These are phyloP conservation scores for Meiosimyza decipiens DNA, from an alignment of 2,888 invertebrate species.

Conservation along the genomic window DNA sequence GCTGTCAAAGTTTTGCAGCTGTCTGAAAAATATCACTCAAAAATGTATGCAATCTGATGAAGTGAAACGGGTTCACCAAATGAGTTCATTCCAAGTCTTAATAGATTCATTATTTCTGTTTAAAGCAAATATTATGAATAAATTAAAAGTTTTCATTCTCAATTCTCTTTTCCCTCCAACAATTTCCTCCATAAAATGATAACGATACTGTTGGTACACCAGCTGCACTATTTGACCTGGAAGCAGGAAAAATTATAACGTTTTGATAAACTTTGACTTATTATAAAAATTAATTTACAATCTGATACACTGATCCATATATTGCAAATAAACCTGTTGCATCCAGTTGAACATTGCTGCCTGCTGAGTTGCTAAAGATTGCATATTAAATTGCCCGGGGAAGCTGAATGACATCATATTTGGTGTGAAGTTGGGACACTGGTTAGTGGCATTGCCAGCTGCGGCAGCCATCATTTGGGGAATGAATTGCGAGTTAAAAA, in stretches of 20 bases:
- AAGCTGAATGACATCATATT: slow-evolving; percentile 40
- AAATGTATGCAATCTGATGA: too few species aligned
- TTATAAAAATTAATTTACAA: slow-evolving; percentile 71
- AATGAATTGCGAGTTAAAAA: slow-evolving; percentile 32
- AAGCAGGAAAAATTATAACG: neutral
- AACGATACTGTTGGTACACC: neutral
- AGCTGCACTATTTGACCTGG: slow-evolving; percentile 17
- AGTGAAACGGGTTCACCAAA: too few species aligned
- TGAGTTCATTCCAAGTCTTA: too few species aligned
- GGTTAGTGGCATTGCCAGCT: slow-evolving; percentile 38
- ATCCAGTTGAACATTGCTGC: slow-evolving; percentile 76
- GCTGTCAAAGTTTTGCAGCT: too few species aligned
- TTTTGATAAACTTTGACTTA: neutral
- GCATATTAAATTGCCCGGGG: slow-evolving; percentile 57
- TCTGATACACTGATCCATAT: slow-evolving; percentile 89
- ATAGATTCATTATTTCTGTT: too few species aligned
- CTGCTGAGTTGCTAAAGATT: slow-evolving; percentile 56
- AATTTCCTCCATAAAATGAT: too few species aligned
- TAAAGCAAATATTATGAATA: too few species aligned
- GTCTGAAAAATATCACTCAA: too few species aligned
- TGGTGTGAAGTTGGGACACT: slow-evolving; percentile 37
- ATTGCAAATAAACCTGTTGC: slow-evolving; percentile 89
- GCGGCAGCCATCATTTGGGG: slow-evolving; percentile 40
- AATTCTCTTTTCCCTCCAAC: too few species aligned
- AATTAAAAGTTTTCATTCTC: too few species aligned